Percentiles rank a stretch among this genome's conserved stretches.
These are phyloP conservation scores for Zoanthus gigantus DNA, from an alignment of 92 coral and sea anemone species.

Conservation along the genomic window DNA sequence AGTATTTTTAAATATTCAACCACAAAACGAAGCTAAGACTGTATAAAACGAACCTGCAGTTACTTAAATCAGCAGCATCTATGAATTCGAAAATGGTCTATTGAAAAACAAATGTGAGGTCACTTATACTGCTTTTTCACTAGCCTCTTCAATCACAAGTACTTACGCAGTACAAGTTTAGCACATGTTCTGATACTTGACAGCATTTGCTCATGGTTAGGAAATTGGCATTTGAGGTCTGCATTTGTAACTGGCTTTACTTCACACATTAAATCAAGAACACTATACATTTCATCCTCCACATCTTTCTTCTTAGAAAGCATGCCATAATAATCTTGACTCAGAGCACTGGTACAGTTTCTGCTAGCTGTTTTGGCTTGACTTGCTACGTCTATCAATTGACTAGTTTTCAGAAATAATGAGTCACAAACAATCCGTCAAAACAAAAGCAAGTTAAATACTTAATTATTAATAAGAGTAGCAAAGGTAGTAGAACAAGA, in stretches of 20 bases:
- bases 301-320: constrained; percentile 86
- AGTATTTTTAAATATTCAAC: too few species aligned
- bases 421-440: background rate
- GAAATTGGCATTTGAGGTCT: constrained; percentile 94
- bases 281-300: constrained; percentile 83
- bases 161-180: constrained; percentile 91
- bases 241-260: constrained; percentile 79
- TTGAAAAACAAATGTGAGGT: too few species aligned
- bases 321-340: constrained; percentile 92
- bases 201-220: constrained; percentile 88
- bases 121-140: too few species aligned
- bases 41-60: too few species aligned
- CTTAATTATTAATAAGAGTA: background rate
- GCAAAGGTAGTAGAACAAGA: background rate
- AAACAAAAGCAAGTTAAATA: background rate
- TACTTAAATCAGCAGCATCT: too few species aligned
- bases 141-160: background rate
- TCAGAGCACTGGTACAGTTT: constrained; percentile 80
- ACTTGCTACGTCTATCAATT: constrained; percentile 95
- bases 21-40: too few species aligned
- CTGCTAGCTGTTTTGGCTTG: constrained; percentile 92
- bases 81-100: too few species aligned
- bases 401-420: constrained; percentile 51
- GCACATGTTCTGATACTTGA: constrained; percentile 87
- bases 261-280: constrained; percentile 78